phyloP scores from a whole-genome alignment of 2,113 vertebrate genomes.

The Oryzias celebensis region DNA sequence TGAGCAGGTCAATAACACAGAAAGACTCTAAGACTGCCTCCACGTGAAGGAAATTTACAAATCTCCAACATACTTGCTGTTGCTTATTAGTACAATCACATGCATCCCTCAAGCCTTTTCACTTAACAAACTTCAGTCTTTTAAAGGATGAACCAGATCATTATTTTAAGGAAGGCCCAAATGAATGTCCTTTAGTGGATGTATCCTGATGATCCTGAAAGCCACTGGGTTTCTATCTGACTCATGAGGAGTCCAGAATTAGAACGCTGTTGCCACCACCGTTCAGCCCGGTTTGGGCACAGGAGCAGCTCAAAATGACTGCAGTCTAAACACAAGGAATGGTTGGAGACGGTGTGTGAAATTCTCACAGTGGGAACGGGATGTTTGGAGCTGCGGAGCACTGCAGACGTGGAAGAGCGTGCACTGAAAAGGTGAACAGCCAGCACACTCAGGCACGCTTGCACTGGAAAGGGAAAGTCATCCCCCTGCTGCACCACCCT shows the following conservation, averaged over 20 bases:
- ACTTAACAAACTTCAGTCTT: slow-evolving; percentile 1
- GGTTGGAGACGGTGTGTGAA: slow-evolving; percentile 55
- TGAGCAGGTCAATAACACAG: slow-evolving; percentile 33
- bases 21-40: slow-evolving; percentile 19
- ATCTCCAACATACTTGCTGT: slow-evolving; percentile 26
- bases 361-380: slow-evolving; percentile 55
- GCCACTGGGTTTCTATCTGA: slow-evolving; percentile 16
- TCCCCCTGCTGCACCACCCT: slow-evolving; percentile 56
- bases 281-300: slow-evolving; percentile 16
- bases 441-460: slow-evolving; percentile 34
- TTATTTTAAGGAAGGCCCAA: background rate
- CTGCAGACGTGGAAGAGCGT: slow-evolving; percentile 51
- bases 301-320: slow-evolving; percentile 34
- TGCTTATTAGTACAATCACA: slow-evolving; percentile 29
- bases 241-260: slow-evolving; percentile 23
- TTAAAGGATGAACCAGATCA: slow-evolving; percentile 4
- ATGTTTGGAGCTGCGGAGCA: slow-evolving; percentile 50
- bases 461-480: slow-evolving; percentile 41
- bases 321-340: slow-evolving; percentile 57
- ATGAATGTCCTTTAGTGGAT: slow-evolving; percentile 1
- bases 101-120: slow-evolving; percentile 17
- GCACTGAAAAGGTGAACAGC: slow-evolving; percentile 56
- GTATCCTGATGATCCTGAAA: background rate
- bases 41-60: slow-evolving; percentile 21
- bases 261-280: slow-evolving; percentile 29